Base-by-base conservation (phyloP, 2,797 vertebrate genomes). In the Numenius phaeopus region DNA sequence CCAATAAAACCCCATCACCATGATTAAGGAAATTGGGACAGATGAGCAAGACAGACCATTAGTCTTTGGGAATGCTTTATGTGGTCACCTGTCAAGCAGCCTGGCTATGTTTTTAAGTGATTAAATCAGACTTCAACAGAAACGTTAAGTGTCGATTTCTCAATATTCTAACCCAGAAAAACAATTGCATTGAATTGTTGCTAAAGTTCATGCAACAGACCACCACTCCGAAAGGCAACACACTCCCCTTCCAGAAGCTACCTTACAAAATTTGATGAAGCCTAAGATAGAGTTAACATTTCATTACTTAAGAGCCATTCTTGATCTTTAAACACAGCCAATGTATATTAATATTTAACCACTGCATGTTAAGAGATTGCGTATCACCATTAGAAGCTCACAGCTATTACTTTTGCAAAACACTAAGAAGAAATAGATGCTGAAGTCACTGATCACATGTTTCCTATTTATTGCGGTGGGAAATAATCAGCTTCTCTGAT, bases 301-400 rank as follows among this genome's bases (percentile, higher is more conserved):
- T 96, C 92, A 87, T 91, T 83, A 92, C 86, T 42, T 65, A 88
- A 92, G 78, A 96, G 61, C 32, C 40, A 37, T 87, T 94, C 83
- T 32, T 91, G 55, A 93, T 95, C 92, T 96, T 96, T 95, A 96
- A 96, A 96, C 88, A 90, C 10, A 70, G 73, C 29, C 89, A 78
- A 70, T 49, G 61, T 66, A 72, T 62, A 96, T 97, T 97, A 97
- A 97, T 96, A 95, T 96, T 97, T 97, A 97, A 97, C 93, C 73
- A 94, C 46, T 37, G 65, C 61, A 81, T 29, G 76, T 83, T 66
- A 92, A 91, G 73, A 95, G 93, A 96, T 90, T 92, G 84, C 30
- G 2, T 95, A 88, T 87, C 94, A 90, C 93, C 73, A 71, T 92
- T 85, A 90, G 49, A 88, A 79, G 65, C 79, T 93, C 80, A 61